These are phyloP conservation scores for Chalcis sispes DNA, from an alignment of 2,888 invertebrate genomes.

Conservation along the genomic window DNA sequence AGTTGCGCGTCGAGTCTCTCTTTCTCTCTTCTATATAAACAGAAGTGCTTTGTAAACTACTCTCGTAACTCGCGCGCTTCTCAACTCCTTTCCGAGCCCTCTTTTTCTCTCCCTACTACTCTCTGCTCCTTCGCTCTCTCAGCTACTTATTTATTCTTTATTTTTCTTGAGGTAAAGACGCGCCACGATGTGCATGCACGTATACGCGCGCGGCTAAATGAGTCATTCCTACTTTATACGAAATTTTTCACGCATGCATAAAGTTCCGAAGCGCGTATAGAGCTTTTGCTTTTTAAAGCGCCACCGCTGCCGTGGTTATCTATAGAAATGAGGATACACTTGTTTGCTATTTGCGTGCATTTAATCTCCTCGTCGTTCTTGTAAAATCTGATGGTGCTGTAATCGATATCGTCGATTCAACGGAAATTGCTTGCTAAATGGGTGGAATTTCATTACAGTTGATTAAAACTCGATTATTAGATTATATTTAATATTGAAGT, in stretches of 20 bases:
- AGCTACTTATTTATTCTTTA: not conserved
- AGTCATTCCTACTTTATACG: not conserved
- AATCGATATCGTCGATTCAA: not conserved
- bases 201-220: not conserved
- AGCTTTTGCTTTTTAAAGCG: not conserved
- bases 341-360: not conserved
- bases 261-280: no score
- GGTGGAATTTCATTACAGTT: no score
- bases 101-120: not conserved
- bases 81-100: not conserved
- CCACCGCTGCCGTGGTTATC: not conserved
- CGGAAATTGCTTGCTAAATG: no score
- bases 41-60: slow-evolving; percentile 40
- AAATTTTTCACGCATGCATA: slow-evolving; percentile 2
- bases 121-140: not conserved
- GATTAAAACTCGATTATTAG: no score
- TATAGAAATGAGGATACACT: not conserved
- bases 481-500: no score
- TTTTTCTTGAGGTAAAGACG: not conserved
- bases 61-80: not conserved
- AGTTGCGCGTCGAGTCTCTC: slow-evolving; percentile 1
- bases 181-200: not conserved
- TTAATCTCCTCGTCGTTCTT: not conserved
- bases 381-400: not conserved
- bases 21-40: slow-evolving; percentile 6